Percentiles rank a stretch among this genome's conserved stretches.
Evolutionary conservation across 1,140 invertebrate species (phyloP).

Genomic region (Anastrepha ludens): DNA sequence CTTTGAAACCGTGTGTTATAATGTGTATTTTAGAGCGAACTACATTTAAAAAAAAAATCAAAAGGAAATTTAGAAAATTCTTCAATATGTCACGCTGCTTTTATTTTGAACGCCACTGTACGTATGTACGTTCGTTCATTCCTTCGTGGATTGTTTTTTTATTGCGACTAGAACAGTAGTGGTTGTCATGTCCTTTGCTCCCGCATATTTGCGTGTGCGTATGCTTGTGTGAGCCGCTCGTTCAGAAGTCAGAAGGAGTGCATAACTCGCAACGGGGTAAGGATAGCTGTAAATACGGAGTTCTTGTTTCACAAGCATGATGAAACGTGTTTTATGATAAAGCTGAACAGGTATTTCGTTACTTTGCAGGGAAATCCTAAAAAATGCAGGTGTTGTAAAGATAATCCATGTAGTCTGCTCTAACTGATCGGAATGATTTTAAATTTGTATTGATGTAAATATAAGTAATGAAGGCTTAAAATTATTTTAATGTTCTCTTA

Average conservation of each 20-base stretch:
- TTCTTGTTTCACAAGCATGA: slow-evolving; percentile 20
- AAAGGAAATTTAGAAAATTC: no score
- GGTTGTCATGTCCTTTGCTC: slow-evolving; percentile 28
- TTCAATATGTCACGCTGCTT: no score
- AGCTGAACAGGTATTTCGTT: neutral
- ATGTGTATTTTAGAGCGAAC: no score
- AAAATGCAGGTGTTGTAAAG: neutral
- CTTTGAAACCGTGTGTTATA: no score
- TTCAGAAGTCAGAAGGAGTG: neutral
- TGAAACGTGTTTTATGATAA: neutral
- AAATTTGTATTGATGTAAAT: no score
- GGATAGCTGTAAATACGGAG: neutral
- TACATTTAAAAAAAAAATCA: no score
- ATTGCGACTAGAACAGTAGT: slow-evolving; percentile 28
- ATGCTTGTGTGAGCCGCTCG: neutral
- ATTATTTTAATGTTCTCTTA: no score
- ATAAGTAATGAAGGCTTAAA: no score
- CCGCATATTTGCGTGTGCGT: neutral
- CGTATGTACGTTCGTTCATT: neutral
- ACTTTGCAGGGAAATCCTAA: neutral
- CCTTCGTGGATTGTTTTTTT: slow-evolving; percentile 33
- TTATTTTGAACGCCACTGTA: no score
- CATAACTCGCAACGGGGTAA: neutral
- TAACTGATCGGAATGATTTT: no score
- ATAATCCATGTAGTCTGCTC: no score